phyloP scores from a whole-genome alignment of 2,888 invertebrate genomes.

The Acleris laterana region DNA sequence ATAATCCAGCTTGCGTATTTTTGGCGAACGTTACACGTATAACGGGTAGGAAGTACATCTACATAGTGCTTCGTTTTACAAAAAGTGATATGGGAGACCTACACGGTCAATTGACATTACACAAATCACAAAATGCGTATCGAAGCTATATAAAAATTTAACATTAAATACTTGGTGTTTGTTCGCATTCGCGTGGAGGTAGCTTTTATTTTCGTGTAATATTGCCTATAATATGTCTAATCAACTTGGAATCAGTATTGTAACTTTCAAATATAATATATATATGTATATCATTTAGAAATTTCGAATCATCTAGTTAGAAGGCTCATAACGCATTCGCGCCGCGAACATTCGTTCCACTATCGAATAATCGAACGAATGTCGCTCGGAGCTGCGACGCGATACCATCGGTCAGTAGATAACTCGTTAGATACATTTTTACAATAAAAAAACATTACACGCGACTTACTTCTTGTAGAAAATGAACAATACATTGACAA shows the following conservation, averaged over 20 bases:
- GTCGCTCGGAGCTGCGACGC: neutral
- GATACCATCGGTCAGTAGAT: constrained; percentile 1
- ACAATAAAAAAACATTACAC: constrained; percentile 3
- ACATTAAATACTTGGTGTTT: constrained; percentile 33
- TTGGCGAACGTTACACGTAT: no score
- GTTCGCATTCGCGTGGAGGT: constrained; percentile 34
- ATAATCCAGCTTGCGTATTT: no score
- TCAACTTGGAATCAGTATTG: no score
- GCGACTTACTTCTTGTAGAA: constrained; percentile 1
- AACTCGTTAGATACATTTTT: constrained; percentile 15
- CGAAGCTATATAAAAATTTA: constrained; percentile 13
- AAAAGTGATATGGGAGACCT: neutral
- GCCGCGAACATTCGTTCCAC: no score
- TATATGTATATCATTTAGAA: neutral
- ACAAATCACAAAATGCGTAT: neutral
- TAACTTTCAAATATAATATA: no score
- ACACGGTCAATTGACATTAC: neutral
- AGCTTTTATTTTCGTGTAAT: constrained; percentile 19
- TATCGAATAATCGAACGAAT: no score
- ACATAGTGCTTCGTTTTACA: no score
- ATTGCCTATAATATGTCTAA: constrained; percentile 6
- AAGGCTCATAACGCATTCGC: neutral
- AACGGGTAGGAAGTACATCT: no score
- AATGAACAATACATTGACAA: constrained; percentile 5
- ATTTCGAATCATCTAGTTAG: constrained; percentile 1